These are phyloP conservation scores for Anolis apletophallus DNA, from an alignment of 2,797 vertebrate species.

Conservation along the genomic window DNA sequence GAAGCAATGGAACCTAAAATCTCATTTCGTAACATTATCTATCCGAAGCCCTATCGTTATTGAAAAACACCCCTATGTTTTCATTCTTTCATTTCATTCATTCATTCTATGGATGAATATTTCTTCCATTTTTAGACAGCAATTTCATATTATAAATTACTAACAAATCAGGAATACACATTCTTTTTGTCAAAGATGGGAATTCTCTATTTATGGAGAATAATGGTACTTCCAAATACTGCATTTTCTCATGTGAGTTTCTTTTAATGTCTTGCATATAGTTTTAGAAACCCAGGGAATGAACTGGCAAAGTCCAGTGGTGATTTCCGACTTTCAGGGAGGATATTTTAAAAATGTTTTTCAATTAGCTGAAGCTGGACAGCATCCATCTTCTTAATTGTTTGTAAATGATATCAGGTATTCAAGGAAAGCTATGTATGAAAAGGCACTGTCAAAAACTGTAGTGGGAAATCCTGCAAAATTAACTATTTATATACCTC, in stretches of 20 bases:
- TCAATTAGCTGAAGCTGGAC: not conserved
- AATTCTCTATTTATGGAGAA: conserved; percentile 47
- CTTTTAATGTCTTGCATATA: no score
- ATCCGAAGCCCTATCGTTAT: not conserved
- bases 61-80: conserved; percentile 47
- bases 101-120: conserved; percentile 43
- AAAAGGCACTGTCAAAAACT: not conserved
- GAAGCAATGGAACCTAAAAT: conserved; percentile 23
- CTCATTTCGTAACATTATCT: conserved; percentile 20
- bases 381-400: no score
- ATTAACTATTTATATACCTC: not conserved
- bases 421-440: not conserved
- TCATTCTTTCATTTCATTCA: no score
- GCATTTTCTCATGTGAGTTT: not conserved
- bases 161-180: conserved; percentile 42
- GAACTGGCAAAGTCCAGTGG: not conserved
- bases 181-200: conserved; percentile 42
- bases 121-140: conserved; percentile 47
- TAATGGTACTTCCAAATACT: not conserved
- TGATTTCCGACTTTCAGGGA: not conserved
- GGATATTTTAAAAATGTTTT: not conserved
- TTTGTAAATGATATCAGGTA: no score
- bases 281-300: not conserved
- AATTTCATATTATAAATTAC: conserved; percentile 29
- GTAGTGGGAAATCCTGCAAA: not conserved